Evolutionary conservation across 1,140 invertebrate species (phyloP), one percentile per base, ranked within the genome.

Genomic region (Conus betulinus): DNA sequence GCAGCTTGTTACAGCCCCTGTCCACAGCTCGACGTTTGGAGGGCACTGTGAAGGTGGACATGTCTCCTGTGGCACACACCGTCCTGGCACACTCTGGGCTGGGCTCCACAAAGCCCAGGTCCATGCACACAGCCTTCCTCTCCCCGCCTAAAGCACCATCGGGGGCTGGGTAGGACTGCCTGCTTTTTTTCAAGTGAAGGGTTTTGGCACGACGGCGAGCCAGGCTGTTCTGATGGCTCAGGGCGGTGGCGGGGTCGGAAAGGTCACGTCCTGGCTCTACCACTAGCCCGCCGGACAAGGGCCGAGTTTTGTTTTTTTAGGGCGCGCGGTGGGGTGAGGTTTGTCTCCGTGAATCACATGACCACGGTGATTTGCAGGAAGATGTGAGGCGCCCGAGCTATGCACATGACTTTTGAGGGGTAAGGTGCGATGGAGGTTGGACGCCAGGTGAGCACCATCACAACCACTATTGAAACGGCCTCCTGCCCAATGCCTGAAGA

Each of bases 101-200:
- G 13, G 85, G 85, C 71, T 87, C 85, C 23, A 87, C 85, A 78
- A 87, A 87, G 25, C 74, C 74, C 67, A 87, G 53, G 55, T 87
- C 85, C 51, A 87, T 52, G 25, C 85, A 76, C 4, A 11, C 27
- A 39, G 74, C 74, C 53, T 57, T 76, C n/a, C 74, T 87, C 15
- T 87, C 85, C 52, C 51, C 51, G 11, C 52, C 52, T 4, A 10
- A 27, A 23, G 63, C 84, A 25, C 84, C 55, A 11, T 87, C 85
- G 20, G 23, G 39, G 53, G 25, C 81, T 15, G 87, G 87, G 52
- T 88, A 88, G n/a, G 87, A 88, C 52, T 88, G 87, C 23, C 87
- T 23, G n/a, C 63, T 81, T 39, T 84, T 88, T 20, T 84, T 88
- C 10, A 81, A 84, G 11, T 67, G 67, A 27, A 84, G 27, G 82